Base-by-base conservation (phyloP, 2,888 invertebrate genomes). In the Latheticus oryzae region DNA sequence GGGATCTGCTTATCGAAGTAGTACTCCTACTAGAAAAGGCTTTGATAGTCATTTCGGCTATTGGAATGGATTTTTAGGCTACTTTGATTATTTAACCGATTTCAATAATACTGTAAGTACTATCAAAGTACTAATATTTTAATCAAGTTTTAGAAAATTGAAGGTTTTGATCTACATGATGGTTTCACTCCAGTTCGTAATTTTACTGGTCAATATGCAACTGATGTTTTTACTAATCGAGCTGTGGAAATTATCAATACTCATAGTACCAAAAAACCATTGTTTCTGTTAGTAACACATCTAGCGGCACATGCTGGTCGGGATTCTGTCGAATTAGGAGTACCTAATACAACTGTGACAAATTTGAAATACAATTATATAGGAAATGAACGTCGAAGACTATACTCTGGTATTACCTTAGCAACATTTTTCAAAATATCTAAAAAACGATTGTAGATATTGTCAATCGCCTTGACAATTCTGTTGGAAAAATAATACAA, bases 11-110 rank as follows among this genome's bases (percentile, higher is more conserved):
- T 80, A 82, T 33, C 80, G 81, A 45, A 84, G 85, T 58, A 87
- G 83, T 71, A 84, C 89, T 1, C 93, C 93, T 0, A 84, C 83
- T 1, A 80, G 80, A 35, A 82, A 91, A 35, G 93, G 93, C 0
- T 96, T 91, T 70, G 87, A 91, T 65, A 81, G 84, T 1, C 91
- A 93, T 75, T 90, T 87, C 70, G 96, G 96, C 0, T 94, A 93
- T 73, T 89, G 90, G 82, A 87, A 87, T 47, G 93, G 91, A 1
- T 89, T 83, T 67, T 84, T 91, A 37, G 90, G 92, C 67, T 96
- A 95, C 74, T 91, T 87, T 72, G 83, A 84, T 64, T 67, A 73
- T 45, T 40, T 24, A n/a, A 40, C 40, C 3, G 24, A 40, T 40
- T 40, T 40, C 15, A 40, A 40, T 9, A 21, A 21, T 35, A 21